Conservation (phyloP, 1,140 invertebrate species). For the Micrasema minimum region DNA sequence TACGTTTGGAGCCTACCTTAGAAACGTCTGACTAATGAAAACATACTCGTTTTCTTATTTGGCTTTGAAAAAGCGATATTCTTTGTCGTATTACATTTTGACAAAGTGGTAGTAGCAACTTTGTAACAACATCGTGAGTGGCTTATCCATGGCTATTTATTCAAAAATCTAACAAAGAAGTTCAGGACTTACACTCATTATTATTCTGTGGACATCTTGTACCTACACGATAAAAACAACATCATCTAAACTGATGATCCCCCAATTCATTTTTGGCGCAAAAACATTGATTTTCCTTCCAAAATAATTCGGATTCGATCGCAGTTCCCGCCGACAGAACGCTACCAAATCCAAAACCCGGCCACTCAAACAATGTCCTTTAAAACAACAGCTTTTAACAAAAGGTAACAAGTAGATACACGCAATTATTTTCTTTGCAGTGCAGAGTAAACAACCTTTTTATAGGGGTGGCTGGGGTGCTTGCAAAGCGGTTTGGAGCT, state of each 20-base stretch:
- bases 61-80: too few species aligned
- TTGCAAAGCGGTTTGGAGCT: not conserved
- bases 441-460: not conserved
- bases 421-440: not conserved
- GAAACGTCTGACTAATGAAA: too few species aligned
- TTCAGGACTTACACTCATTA: slow-evolving; percentile 3
- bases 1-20: too few species aligned
- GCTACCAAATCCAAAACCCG: not conserved
- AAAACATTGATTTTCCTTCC: slow-evolving; percentile 39
- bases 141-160: too few species aligned
- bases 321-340: slow-evolving; percentile 35
- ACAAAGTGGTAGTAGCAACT: too few species aligned
- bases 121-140: too few species aligned
- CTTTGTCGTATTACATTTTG: too few species aligned
- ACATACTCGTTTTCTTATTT: too few species aligned
- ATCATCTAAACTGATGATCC: slow-evolving; percentile 33
- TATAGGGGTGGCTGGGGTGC: not conserved
- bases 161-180: too few species aligned
- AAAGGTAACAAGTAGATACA: not conserved
- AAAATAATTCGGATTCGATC: slow-evolving; percentile 41
- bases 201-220: slow-evolving; percentile 16
- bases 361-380: slow-evolving; percentile 13
- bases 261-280: slow-evolving; percentile 33
- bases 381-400: not conserved
- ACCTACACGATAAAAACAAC: slow-evolving; percentile 30